Percentiles rank a stretch among this genome's conserved stretches.
Conservation (phyloP, 2,888 invertebrate species). For the Syrphus vitripennis region DNA sequence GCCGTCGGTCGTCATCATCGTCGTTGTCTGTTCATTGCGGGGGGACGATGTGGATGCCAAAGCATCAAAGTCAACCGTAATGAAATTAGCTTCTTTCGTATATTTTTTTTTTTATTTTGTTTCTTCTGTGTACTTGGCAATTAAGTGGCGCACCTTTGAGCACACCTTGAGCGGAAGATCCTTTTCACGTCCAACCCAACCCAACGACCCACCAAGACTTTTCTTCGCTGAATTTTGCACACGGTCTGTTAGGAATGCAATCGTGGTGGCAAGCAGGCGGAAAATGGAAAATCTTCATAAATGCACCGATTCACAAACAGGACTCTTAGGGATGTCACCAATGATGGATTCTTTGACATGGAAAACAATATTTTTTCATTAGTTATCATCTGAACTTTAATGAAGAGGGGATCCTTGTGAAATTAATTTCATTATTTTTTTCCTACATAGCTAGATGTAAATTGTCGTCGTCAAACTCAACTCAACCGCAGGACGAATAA, state of each 20-base stretch:
- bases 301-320: slow-evolving; percentile 68
- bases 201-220: not conserved
- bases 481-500: slow-evolving; percentile 54
- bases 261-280: slow-evolving; percentile 31
- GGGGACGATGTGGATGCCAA: not conserved
- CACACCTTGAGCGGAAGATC: slow-evolving; percentile 69
- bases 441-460: slow-evolving; percentile 23
- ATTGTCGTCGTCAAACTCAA: slow-evolving; percentile 40
- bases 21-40: slow-evolving; percentile 52
- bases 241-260: slow-evolving; percentile 64
- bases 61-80: slow-evolving; percentile 71
- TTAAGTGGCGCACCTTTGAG: slow-evolving; percentile 71
- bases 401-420: slow-evolving; percentile 56
- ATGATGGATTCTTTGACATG: slow-evolving; percentile 47
- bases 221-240: slow-evolving; percentile 3
- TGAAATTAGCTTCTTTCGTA: slow-evolving; percentile 60
- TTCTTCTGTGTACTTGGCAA: slow-evolving; percentile 61
- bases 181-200: slow-evolving; percentile 1
- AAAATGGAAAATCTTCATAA: slow-evolving; percentile 60
- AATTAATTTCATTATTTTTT: slow-evolving; percentile 59
- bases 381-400: slow-evolving; percentile 29
- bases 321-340: slow-evolving; percentile 58
- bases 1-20: not conserved
- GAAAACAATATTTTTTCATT: slow-evolving; percentile 55
- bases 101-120: slow-evolving; percentile 27